Evolutionary conservation across 37 sponge, comb jelly and placozoan genomes (phyloP), one percentile per base, ranked within the genome.

Genomic region (Diacarnus erythraeanus): DNA sequence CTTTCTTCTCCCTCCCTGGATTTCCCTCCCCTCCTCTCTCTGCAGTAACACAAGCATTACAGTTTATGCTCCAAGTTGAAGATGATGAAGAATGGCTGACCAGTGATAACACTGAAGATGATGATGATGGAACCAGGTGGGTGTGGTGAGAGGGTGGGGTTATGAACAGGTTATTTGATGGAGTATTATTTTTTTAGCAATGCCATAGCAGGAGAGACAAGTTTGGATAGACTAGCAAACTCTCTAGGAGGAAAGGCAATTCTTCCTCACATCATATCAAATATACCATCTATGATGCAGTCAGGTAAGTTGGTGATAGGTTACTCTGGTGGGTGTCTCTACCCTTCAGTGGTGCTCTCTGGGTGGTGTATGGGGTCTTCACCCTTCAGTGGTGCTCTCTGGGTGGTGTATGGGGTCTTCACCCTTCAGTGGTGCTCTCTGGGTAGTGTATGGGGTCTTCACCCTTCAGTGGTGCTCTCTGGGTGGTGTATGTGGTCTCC

Each of bases 191-290:
- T 26, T 38, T 42, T 17, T 30, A 90, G 89, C 73, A 95, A 87
- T 56, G 80, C 94, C 2, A 83, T 96, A 17, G 89, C 82, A 27
- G 99, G 94, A 25, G 97, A 99, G 80, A 89, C 91, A 6, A 80
- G 90, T 23, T 86, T 99, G 42, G 97, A 99, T 65, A 90, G 99
- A 0, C 79, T 99, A 64, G 92, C 99, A 40, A 87, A 87, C 59
- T 88, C 97, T 15, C 92, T 99, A 9, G 99, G 99, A 2, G 99
- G 99, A 0, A 94, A 91, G 75, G 83, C 79, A 37, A 70, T 99
- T 9, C 87, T 99, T 9, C 99, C 97, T 23, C 87, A 90, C 75
- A 94, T 99, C 76, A 84, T 90, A 30, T 64, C 79, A 29, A 94
- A 84, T n/a, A 76, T 94, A 17, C 90, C 97, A 3, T 83, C 64